Conservation (phyloP, 2,113 vertebrate species). For the Crotophaga sulcirostris region DNA sequence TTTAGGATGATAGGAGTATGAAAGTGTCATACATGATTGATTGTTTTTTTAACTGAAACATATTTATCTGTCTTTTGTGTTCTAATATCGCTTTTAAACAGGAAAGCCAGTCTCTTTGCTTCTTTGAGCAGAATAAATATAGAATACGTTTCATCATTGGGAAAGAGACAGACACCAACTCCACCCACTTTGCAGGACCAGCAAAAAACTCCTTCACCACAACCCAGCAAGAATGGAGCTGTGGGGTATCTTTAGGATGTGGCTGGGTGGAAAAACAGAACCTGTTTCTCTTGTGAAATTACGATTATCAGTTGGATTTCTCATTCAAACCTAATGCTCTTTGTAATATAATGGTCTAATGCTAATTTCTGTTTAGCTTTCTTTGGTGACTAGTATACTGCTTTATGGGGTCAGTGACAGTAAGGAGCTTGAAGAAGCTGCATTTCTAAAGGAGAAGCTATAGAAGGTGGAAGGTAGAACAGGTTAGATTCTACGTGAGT, state of each 20-base stretch:
- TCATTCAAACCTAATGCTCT: too few species aligned
- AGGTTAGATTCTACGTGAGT: background rate
- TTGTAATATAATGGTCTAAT: background rate
- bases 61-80: conserved; percentile 49
- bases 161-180: background rate
- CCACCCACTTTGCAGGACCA: background rate
- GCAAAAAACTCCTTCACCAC: background rate
- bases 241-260: background rate
- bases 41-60: background rate
- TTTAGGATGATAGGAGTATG: background rate
- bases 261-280: background rate
- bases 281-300: background rate
- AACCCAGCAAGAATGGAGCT: background rate
- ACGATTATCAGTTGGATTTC: background rate
- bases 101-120: background rate
- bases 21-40: background rate
- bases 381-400: background rate
- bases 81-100: conserved; percentile 8
- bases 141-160: background rate
- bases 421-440: background rate
- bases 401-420: background rate
- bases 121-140: background rate
- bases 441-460: background rate
- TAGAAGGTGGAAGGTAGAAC: background rate
- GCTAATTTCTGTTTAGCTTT: background rate